Percentiles rank a stretch among this genome's conserved stretches.
Conservation (phyloP, 1,140 invertebrate genomes). For the Hyposmocoma kahamanoa region DNA sequence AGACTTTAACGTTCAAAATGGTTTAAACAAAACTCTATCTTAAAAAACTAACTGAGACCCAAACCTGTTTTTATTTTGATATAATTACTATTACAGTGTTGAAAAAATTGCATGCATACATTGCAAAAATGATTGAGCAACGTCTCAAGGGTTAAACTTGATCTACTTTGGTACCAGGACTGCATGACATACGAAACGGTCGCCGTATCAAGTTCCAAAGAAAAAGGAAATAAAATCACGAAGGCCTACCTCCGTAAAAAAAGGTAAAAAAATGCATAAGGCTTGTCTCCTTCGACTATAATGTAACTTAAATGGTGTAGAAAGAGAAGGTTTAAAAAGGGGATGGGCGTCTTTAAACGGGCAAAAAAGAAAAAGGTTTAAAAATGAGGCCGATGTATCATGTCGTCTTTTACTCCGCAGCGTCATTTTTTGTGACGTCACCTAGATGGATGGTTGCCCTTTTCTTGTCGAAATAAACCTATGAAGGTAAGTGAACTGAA, state of each 20-base stretch:
- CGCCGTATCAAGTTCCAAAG: constrained; percentile 9
- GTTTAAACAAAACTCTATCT: too few species aligned
- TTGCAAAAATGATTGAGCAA: neutral
- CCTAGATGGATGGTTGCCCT: too few species aligned
- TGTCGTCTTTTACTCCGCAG: too few species aligned
- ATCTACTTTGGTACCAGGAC: constrained; percentile 22
- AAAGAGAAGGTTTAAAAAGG: constrained; percentile 1
- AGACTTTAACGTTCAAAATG: too few species aligned
- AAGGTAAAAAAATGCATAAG: neutral
- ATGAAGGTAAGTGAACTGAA: too few species aligned
- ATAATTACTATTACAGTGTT: too few species aligned
- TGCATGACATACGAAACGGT: constrained; percentile 15
- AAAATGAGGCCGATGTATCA: neutral
- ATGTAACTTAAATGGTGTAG: neutral
- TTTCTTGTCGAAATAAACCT: too few species aligned
- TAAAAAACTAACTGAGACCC: too few species aligned
- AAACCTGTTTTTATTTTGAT: too few species aligned
- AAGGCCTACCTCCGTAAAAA: neutral
- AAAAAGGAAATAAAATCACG: constrained; percentile 5
- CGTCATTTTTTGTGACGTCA: too few species aligned
- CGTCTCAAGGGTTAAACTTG: constrained; percentile 17
- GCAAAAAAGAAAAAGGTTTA: constrained; percentile 1
- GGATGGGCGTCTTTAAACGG: neutral
- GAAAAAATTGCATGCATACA: too few species aligned
- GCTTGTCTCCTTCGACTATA: constrained; percentile 1